Conservation (phyloP, 2,888 invertebrate genomes). For the Invenusta paracnida region DNA sequence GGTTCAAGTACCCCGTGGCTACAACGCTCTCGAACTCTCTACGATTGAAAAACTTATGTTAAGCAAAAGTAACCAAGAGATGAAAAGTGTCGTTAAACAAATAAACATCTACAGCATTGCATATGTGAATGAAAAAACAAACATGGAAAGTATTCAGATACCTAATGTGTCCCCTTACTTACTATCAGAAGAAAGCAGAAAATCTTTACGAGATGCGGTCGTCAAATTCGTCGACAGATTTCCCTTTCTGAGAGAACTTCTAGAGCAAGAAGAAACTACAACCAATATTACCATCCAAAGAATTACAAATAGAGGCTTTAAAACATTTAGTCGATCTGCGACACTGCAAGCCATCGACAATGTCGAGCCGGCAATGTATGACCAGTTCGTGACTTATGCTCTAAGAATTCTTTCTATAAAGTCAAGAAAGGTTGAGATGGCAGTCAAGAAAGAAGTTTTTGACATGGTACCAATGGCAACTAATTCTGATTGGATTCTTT, state of each 20-base stretch:
- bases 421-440: not conserved
- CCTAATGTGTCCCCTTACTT: not conserved
- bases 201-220: not conserved
- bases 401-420: conserved; percentile 24
- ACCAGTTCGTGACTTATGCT: conserved; percentile 3
- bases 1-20: not conserved
- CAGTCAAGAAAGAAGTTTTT: conserved; percentile 6
- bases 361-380: conserved; percentile 10
- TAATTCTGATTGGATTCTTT: conserved; percentile 11
- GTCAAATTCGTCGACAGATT: conserved; percentile 10
- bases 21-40: not conserved
- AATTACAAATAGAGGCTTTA: conserved; percentile 32
- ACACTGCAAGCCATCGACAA: conserved; percentile 25
- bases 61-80: not conserved
- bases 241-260: not conserved
- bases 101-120: not conserved
- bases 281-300: conserved; percentile 1
- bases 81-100: not conserved
- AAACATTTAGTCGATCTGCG: conserved; percentile 11
- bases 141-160: not conserved
- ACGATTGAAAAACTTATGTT: not conserved
- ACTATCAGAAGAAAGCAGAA: not conserved
- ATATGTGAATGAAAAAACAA: not conserved
- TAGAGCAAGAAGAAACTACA: conserved; percentile 1
- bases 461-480: conserved; percentile 24